phyloP scores from a whole-genome alignment of 2,888 invertebrate genomes.

The Alviniconcha strummeri region DNA sequence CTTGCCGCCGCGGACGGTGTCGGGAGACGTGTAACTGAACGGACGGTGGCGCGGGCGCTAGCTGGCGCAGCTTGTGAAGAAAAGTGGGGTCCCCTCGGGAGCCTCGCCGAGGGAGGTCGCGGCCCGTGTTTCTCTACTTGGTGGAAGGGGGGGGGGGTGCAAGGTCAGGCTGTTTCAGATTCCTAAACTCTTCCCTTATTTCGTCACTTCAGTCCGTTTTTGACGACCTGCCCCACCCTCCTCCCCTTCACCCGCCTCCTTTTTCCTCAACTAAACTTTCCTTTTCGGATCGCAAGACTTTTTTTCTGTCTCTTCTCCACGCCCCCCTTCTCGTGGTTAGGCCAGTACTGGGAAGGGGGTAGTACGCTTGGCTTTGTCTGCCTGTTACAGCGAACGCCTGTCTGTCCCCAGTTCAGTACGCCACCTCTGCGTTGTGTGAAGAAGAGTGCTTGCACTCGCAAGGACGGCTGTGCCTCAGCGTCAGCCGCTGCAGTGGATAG shows the following conservation, averaged over 20 bases:
- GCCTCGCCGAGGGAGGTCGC: conserved; percentile 32
- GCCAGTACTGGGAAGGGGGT: too few relatives aligned
- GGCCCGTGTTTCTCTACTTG: conserved; percentile 26
- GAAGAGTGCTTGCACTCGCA: too few relatives aligned
- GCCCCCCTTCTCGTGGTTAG: neutral
- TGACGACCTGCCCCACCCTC: neutral
- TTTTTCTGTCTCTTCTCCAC: neutral
- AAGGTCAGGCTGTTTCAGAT: conserved; percentile 35
- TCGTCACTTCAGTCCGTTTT: conserved; percentile 8
- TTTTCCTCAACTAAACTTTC: neutral
- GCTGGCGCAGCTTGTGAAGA: conserved; percentile 2
- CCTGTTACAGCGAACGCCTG: too few relatives aligned
- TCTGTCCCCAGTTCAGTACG: too few relatives aligned
- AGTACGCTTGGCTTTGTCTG: too few relatives aligned
- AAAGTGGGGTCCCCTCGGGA: conserved; percentile 29
- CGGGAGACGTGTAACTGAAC: too few relatives aligned
- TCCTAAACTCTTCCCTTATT: conserved; percentile 26
- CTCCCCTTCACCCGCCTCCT: neutral
- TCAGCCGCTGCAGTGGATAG: too few relatives aligned
- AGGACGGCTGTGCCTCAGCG: too few relatives aligned
- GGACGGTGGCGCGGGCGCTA: neutral
- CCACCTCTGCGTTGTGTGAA: too few relatives aligned
- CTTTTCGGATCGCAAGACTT: neutral
- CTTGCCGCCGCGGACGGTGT: too few relatives aligned
- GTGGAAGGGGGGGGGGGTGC: conserved; percentile 5